A percentile compares a stretch with the other conserved stretches of the same genome.
Conservation (phyloP, 2,888 invertebrate species). For the Thumatha senex region DNA sequence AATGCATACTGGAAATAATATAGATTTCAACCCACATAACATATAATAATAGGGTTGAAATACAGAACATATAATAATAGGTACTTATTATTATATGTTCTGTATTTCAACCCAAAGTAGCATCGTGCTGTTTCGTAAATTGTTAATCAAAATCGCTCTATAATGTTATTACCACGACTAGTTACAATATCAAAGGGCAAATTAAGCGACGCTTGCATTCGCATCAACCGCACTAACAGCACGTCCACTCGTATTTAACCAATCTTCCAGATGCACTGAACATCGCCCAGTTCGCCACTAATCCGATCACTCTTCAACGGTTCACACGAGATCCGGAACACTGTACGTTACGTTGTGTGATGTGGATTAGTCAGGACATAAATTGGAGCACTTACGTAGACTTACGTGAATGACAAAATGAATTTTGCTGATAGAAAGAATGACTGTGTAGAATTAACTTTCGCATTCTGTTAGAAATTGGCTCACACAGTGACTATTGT, state of each 20-base stretch:
- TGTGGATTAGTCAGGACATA: conserved; percentile 56
- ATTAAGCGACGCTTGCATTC: not conserved
- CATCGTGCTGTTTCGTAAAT: no score
- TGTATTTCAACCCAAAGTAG: no score
- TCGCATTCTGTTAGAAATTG: not conserved
- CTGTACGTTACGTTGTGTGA: conserved; percentile 36
- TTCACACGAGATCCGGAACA: conserved; percentile 50
- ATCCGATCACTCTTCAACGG: conserved; percentile 58
- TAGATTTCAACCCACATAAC: no score
- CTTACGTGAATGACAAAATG: conserved; percentile 46
- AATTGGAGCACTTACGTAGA: conserved; percentile 56
- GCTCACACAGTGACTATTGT: not conserved
- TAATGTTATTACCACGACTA: not conserved
- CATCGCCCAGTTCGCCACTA: conserved; percentile 33
- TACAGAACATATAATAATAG: no score
- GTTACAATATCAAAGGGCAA: not conserved
- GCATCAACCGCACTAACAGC: not conserved
- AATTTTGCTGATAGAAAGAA: conserved; percentile 24
- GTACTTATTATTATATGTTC: no score
- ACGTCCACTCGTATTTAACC: conserved; percentile 8
- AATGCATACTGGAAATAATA: no score
- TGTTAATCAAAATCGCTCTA: not conserved
- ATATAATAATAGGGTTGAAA: no score
- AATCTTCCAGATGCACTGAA: conserved; percentile 17
- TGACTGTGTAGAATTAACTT: conserved; percentile 1